These are phyloP conservation scores for Drosophila obscura DNA, from an alignment of 1,140 invertebrate species.

Conservation along the genomic window DNA sequence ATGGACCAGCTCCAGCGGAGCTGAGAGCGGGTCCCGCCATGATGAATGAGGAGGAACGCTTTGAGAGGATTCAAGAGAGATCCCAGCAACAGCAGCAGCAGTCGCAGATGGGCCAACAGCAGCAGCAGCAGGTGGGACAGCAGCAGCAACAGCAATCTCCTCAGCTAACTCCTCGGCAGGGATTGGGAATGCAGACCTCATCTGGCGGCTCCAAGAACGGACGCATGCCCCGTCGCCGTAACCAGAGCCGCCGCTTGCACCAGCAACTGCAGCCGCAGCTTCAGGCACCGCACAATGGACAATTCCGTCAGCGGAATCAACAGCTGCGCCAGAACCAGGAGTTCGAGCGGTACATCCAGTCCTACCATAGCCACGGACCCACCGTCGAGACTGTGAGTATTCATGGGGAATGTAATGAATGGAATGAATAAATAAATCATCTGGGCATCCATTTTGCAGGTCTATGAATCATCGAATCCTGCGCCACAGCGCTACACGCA, in stretches of 20 bases:
- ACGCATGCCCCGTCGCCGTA: slow-evolving; percentile 49
- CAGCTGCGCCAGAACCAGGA: slow-evolving; percentile 78
- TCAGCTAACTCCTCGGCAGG: slow-evolving; percentile 48
- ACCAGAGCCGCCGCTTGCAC: slow-evolving; percentile 54
- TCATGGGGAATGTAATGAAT: not conserved
- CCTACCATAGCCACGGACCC: slow-evolving; percentile 76
- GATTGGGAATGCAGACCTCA: slow-evolving; percentile 56
- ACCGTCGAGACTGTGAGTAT: slow-evolving; percentile 77
- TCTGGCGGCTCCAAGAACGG: slow-evolving; percentile 24
- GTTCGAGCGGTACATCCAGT: slow-evolving; percentile 80
- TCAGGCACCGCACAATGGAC: slow-evolving; percentile 51
- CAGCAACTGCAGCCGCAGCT: slow-evolving; percentile 52
- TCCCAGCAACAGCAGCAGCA: slow-evolving; percentile 35
- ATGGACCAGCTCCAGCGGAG: slow-evolving; percentile 69
- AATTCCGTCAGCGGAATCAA: slow-evolving; percentile 69
- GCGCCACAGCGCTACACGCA: slow-evolving; percentile 67
- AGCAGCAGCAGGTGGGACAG: slow-evolving; percentile 7
- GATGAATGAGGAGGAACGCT: slow-evolving; percentile 44
- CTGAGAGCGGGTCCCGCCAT: slow-evolving; percentile 63
- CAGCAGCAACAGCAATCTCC: slow-evolving; percentile 28
- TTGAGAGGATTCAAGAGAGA: slow-evolving; percentile 59
- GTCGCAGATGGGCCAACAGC: not conserved
- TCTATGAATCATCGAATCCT: slow-evolving; percentile 74
- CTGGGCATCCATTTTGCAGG: slow-evolving; percentile 24
- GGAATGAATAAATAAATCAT: not conserved